Evolutionary conservation across 92 coral and sea anemone genomes (phyloP).

Genomic region (Zoanthus sociatus): DNA sequence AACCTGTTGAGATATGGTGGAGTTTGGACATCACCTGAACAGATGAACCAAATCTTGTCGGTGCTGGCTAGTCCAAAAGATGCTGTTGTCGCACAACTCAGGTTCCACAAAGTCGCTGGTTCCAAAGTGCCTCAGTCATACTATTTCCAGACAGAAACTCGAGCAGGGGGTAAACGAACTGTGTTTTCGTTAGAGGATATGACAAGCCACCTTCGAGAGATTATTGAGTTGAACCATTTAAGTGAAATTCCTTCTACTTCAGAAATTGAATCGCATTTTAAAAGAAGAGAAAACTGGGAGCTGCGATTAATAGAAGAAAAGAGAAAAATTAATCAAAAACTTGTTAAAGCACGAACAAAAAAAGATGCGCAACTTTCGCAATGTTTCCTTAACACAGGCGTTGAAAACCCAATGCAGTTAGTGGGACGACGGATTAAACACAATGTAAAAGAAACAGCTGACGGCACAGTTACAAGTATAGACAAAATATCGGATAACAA

Average conservation of each 20-base stretch:
- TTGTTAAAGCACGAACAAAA: background rate
- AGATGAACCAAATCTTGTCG: background rate
- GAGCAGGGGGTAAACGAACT: no score
- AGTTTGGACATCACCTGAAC: background rate
- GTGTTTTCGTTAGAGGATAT: no score
- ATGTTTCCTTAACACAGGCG: background rate
- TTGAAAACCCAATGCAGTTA: background rate
- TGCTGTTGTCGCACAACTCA: slow-evolving; percentile 1
- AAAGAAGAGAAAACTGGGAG: background rate
- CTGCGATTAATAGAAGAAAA: background rate
- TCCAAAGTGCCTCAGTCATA: slow-evolving; percentile 12
- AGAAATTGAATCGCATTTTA: background rate
- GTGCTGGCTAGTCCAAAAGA: background rate
- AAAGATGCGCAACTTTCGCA: background rate
- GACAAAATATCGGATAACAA: background rate
- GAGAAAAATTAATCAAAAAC: background rate
- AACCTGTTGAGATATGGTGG: slow-evolving; percentile 6
- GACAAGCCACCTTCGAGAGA: no score
- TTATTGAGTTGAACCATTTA: no score
- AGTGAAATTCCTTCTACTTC: no score
- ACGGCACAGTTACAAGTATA: background rate
- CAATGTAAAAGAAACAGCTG: background rate
- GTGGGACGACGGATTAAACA: background rate
- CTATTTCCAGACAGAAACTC: slow-evolving; percentile 2
- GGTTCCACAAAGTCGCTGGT: background rate